Evolutionary conservation across 1,140 invertebrate species (phyloP).

Genomic region (Streblospio benedicti): DNA sequence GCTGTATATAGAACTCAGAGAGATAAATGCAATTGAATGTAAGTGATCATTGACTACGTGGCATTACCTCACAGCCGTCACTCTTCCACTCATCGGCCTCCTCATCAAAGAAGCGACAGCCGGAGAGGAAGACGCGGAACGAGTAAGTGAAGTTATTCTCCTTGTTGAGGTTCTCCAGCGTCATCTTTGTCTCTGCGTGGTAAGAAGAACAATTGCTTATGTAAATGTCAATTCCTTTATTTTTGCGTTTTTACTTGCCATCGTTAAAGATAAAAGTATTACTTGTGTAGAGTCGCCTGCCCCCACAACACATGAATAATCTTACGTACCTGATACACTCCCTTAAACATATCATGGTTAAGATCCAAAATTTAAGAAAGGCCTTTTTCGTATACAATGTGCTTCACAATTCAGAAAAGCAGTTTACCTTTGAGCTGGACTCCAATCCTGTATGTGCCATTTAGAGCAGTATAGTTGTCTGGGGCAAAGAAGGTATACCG

Average conservation of each 20-base stretch:
- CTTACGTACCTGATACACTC: background rate
- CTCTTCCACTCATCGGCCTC: conserved; percentile 34
- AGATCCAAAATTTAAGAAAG: background rate
- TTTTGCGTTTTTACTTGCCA: background rate
- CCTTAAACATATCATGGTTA: background rate
- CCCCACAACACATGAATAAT: background rate
- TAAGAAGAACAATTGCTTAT: conserved; percentile 26
- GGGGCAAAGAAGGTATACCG: conserved; percentile 21
- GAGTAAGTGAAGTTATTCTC: conserved; percentile 34
- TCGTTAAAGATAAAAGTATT: background rate
- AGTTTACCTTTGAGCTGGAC: conserved; percentile 34
- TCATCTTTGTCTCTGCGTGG: background rate
- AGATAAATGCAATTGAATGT: background rate
- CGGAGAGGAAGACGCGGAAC: conserved; percentile 28
- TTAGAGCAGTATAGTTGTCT: conserved; percentile 27
- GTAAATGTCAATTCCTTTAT: background rate
- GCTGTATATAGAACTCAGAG: background rate
- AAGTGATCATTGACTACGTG: background rate
- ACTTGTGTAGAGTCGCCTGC: background rate
- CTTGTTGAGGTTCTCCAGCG: conserved; percentile 16
- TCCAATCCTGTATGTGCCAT: conserved; percentile 40
- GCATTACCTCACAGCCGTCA: conserved; percentile 36
- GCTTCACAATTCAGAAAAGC: background rate
- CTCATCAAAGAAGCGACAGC: conserved; percentile 44
- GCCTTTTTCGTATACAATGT: background rate